A percentile compares a stretch with the other conserved stretches of the same genome.
phyloP scores from a whole-genome alignment of 1,140 invertebrate genomes.

The Gonatopus flavifemur region DNA sequence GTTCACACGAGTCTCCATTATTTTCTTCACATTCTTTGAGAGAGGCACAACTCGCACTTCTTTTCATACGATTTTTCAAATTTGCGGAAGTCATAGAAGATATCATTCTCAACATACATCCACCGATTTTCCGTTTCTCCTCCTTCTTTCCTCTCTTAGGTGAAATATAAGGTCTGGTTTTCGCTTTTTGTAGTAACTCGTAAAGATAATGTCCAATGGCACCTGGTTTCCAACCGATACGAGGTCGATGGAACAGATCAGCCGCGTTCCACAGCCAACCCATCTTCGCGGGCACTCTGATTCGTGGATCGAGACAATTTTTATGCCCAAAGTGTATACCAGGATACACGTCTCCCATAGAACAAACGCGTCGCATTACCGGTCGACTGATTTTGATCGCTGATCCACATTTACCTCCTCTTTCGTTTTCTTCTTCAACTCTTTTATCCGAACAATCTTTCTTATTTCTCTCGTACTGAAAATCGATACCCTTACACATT shows the following conservation, averaged over 20 bases:
- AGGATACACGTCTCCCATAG: slow-evolving; percentile 32
- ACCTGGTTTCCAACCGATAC: slow-evolving; percentile 50
- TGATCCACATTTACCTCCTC: too few species aligned
- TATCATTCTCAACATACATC: slow-evolving; percentile 1
- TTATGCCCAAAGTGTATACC: slow-evolving; percentile 43
- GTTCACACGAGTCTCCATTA: slow-evolving; percentile 20
- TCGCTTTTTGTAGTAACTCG: slow-evolving; percentile 41
- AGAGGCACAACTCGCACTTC: too few species aligned
- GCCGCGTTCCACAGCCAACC: slow-evolving; percentile 49
- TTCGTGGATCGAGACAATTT: slow-evolving; percentile 40
- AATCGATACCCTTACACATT: too few species aligned
- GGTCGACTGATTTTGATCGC: slow-evolving; percentile 32
- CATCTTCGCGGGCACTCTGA: slow-evolving; percentile 49
- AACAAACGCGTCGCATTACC: slow-evolving; percentile 36
- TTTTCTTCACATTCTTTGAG: slow-evolving; percentile 9
- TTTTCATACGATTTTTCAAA: slow-evolving; percentile 11
- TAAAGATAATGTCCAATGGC: slow-evolving; percentile 38
- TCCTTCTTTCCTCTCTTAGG: slow-evolving; percentile 8
- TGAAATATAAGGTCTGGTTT: slow-evolving; percentile 29
- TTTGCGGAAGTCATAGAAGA: slow-evolving; percentile 24
- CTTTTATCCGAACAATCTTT: too few species aligned
- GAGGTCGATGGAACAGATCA: slow-evolving; percentile 34
- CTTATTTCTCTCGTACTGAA: too few species aligned
- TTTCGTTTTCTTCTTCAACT: too few species aligned
- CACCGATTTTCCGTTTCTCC: not conserved